These are phyloP conservation scores for Thunnus albacares DNA, from an alignment of 2,797 vertebrate species.

Conservation along the genomic window DNA sequence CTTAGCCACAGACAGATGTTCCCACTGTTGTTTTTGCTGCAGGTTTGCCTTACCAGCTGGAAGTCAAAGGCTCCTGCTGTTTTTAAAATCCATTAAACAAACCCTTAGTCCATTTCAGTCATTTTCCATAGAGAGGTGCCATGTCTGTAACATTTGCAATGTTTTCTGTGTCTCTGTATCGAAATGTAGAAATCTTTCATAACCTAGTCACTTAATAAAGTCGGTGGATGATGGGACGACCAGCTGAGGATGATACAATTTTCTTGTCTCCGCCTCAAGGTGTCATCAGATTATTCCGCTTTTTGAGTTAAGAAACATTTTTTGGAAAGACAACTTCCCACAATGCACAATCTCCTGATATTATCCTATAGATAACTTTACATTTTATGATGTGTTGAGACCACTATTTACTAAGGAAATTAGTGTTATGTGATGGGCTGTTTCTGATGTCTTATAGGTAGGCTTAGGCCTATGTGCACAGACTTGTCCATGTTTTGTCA, in stretches of 20 bases:
- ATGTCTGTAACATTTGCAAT: slow-evolving; percentile 10
- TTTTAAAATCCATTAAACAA: slow-evolving; percentile 58
- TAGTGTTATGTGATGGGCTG: not conserved
- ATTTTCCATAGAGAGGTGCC: slow-evolving; percentile 16
- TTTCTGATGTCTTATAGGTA: not conserved
- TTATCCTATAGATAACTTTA: too few species aligned
- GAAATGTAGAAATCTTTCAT: not conserved
- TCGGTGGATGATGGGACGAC: not conserved
- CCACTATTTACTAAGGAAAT: too few species aligned
- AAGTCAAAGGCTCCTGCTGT: slow-evolving; percentile 56
- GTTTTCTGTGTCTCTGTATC: slow-evolving; percentile 9
- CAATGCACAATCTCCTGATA: too few species aligned
- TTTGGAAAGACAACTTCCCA: not conserved
- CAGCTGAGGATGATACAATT: not conserved
- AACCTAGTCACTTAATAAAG: not conserved
- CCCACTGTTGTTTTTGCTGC: slow-evolving; percentile 44
- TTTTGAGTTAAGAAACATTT: not conserved
- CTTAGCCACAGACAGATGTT: slow-evolving; percentile 63
- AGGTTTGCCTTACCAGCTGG: slow-evolving; percentile 57
- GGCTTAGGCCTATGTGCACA: too few species aligned
- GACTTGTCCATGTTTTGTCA: too few species aligned
- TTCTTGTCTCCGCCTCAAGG: not conserved
- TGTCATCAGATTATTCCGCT: not conserved
- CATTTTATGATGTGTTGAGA: too few species aligned
- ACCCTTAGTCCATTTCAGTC: slow-evolving; percentile 36